Base-by-base conservation (phyloP, 2,888 invertebrate genomes). In the Synergus laeviventris region DNA sequence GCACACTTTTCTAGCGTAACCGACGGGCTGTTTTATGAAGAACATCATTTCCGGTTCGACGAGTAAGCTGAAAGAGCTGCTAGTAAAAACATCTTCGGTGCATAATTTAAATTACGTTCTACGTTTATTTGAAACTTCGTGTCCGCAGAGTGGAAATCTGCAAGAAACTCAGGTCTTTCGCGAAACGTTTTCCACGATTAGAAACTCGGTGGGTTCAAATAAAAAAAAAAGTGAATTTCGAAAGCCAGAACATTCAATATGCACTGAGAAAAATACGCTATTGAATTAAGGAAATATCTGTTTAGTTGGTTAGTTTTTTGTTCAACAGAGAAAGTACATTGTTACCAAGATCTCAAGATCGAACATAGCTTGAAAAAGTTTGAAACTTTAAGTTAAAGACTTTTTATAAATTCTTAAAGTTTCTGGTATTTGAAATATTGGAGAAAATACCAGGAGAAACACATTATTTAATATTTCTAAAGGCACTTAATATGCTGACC, bases 1-100 rank as follows among this genome's bases (percentile, higher is more conserved):
- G 73, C 77, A 78, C 76, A 80, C 78, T 80, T 80, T 76, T 80
- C 78, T 66, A 54, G 62, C 59, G 70, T 45, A 70, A 42, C 75
- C 31, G 62, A 70, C 62, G 49, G 45, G 75, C 75, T 74, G 54
- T 76, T 74, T 75, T 49, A 75, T 60, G 38, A 42, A 76, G 76
- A 77, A 78, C 74, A 66, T 64, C 21, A 39, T 76, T 78, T 76
- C 78, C 78, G 74, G 76, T 61, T 75, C 76, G 76, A 24, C 38
- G 76, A 74, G 49, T 49, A 70, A 70, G 49, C 45, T 70, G 42
- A 70, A 31, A 70, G 70, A 70, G 31, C 49, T 49, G 70, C 31
- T 49, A 70, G 42, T 70, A 70, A 70, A 70, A 70, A 70, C 70
- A n/a, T 70, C 45, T 70, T 70, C 70, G n/a, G 8, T 49, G 45